phyloP scores from a whole-genome alignment of 2,113 vertebrate species.

The Amblyornis subalaris region DNA sequence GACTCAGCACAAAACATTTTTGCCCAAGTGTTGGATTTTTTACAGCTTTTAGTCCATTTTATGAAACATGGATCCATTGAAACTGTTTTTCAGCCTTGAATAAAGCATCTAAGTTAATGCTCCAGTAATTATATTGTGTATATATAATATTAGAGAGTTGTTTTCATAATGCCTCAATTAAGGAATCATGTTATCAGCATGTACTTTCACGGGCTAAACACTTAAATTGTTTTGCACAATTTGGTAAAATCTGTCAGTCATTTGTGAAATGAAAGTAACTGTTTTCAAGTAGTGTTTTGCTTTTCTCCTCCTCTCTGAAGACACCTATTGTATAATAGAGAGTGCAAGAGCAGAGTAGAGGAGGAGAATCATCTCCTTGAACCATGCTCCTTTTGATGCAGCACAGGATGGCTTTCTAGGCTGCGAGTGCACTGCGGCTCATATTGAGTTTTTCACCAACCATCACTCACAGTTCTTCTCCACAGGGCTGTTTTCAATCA shows the following conservation, averaged over 20 bases:
- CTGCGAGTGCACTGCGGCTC: not conserved
- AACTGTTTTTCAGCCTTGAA: not conserved
- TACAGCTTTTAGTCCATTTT: not conserved
- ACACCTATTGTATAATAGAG: not conserved
- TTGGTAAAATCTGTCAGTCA: not conserved
- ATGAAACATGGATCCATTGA: not conserved
- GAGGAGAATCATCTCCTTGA: not conserved
- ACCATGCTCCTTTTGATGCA: not conserved
- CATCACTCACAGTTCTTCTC: not conserved
- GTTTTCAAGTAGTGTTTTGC: not conserved
- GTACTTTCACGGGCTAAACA: not conserved
- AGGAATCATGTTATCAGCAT: not conserved
- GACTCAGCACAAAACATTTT: not conserved
- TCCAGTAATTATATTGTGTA: not conserved
- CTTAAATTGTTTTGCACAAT: not conserved
- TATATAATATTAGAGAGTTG: not conserved
- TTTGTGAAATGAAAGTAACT: not conserved
- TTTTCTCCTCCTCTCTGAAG: not conserved
- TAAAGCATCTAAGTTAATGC: not conserved
- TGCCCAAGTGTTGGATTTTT: not conserved
- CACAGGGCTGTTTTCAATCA: not conserved
- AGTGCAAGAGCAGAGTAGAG: too few relatives aligned
- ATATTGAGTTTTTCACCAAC: not conserved
- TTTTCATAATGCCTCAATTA: not conserved
- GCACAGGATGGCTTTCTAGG: not conserved